Conservation (phyloP, 2,888 invertebrate species). For the Lymantria dispar region DNA sequence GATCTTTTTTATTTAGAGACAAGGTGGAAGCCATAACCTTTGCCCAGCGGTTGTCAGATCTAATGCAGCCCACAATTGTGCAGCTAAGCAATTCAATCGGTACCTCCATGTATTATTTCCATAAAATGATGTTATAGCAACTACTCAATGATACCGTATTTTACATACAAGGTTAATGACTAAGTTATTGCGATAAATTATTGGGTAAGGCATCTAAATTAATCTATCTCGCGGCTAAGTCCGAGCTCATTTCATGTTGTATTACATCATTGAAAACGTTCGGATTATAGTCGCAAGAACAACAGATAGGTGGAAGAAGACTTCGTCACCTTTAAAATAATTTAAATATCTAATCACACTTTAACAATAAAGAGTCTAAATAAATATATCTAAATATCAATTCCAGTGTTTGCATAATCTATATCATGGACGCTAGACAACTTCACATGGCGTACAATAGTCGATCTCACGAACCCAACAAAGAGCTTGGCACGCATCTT, state of each 20-base stretch:
- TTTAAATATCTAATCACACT: slow-evolving; percentile 20
- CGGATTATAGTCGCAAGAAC: background rate
- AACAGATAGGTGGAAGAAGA: slow-evolving; percentile 13
- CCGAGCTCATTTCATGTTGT: background rate
- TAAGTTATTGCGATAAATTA: background rate
- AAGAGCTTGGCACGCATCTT: background rate
- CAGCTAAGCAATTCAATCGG: too few relatives aligned
- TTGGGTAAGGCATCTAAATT: background rate
- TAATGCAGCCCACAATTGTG: too few relatives aligned
- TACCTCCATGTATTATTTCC: too few relatives aligned
- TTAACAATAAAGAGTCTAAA: slow-evolving; percentile 30
- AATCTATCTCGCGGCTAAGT: background rate
- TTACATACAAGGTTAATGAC: background rate
- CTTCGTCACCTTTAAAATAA: slow-evolving; percentile 24
- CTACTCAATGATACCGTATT: too few relatives aligned
- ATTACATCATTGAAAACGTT: slow-evolving; percentile 1
- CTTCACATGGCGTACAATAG: slow-evolving; percentile 3
- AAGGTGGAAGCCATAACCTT: too few relatives aligned
- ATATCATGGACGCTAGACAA: slow-evolving; percentile 43
- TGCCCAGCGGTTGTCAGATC: too few relatives aligned
- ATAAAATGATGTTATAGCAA: too few relatives aligned
- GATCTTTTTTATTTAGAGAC: too few relatives aligned
- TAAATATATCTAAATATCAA: slow-evolving; percentile 46
- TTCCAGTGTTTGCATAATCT: slow-evolving; percentile 48
- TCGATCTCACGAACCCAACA: background rate